phyloP scores from a whole-genome alignment of 2,113 vertebrate species.

The Crotalus horridus region DNA sequence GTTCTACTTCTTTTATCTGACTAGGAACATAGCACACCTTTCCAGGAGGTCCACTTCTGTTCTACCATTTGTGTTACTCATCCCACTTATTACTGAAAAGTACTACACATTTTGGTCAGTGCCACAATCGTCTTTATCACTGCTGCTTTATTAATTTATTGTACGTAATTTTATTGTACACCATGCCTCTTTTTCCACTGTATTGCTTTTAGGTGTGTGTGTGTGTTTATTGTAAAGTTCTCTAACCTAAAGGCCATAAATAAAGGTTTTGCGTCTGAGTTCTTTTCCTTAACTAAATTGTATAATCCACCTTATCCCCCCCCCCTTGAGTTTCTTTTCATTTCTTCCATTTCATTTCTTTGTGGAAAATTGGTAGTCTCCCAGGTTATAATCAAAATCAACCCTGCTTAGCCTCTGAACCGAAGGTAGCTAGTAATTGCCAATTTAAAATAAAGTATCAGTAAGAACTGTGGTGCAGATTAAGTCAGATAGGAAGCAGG shows the following conservation, averaged over 20 bases:
- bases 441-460: background rate
- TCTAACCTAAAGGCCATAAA: background rate
- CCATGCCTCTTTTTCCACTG: background rate
- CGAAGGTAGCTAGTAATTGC: background rate
- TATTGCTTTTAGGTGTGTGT: background rate
- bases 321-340: background rate
- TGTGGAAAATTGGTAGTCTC: background rate
- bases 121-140: background rate
- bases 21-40: background rate
- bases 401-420: background rate
- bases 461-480: background rate
- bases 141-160: background rate
- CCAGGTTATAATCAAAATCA: background rate
- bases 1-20: background rate
- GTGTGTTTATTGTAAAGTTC: background rate
- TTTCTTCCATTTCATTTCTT: background rate
- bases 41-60: background rate
- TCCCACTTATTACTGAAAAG: background rate
- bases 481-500: background rate
- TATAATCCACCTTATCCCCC: background rate
- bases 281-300: background rate
- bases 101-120: background rate
- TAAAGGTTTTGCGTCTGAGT: background rate
- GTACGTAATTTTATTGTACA: background rate
- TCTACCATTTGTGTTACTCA: background rate